Evolutionary conservation across 2,797 vertebrate species (phyloP), one percentile per base, ranked within the genome.

Genomic region (Dryobates pubescens): DNA sequence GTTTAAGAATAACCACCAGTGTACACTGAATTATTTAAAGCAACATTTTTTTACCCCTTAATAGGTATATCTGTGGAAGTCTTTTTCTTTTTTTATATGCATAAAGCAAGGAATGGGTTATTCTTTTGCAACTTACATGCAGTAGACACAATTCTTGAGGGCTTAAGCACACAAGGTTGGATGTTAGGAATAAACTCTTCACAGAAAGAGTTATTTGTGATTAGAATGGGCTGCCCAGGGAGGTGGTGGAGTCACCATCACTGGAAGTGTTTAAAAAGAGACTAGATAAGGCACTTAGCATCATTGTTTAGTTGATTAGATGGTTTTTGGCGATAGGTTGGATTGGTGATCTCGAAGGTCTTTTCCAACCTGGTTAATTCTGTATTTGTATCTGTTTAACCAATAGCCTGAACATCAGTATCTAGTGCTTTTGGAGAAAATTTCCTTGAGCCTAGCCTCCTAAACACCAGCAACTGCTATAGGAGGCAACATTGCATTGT

Each of bases 1-100:
- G 20, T 75, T 89, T 78, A 88, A 89, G 22, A 81, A 89, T 77
- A 79, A 12, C 75, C 32, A 71, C 22, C 16, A 82, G 2, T 54
- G 5, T 58, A 74, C 36, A 19, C 0, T 23, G 24, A 92, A 86
- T 89, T 63, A 74, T 41, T n/a, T 71, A 77, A 95, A 82, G 4
- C 12, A 71, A 77, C 69, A 43, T 76, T 74, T 82, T 82, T 84
- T 93, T 88, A 29, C 89, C n/a, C 74, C 19, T 73, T 86, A 76
- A 29, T 6, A 18, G 43, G 38, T 8, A 47, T 17, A 56, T 7
- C 10, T 82, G 38, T 57, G 24, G 89, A 17, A 79, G 26, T 2
- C n/a, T 68, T 82, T 81, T 61, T 13, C 36, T 36, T 22, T 38
- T 38, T 43, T 43, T 17, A 47, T 0, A 0, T 27, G 11, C 27